These are phyloP conservation scores for Platypus cylindrus DNA, from an alignment of 2,888 invertebrate genomes.

Conservation along the genomic window DNA sequence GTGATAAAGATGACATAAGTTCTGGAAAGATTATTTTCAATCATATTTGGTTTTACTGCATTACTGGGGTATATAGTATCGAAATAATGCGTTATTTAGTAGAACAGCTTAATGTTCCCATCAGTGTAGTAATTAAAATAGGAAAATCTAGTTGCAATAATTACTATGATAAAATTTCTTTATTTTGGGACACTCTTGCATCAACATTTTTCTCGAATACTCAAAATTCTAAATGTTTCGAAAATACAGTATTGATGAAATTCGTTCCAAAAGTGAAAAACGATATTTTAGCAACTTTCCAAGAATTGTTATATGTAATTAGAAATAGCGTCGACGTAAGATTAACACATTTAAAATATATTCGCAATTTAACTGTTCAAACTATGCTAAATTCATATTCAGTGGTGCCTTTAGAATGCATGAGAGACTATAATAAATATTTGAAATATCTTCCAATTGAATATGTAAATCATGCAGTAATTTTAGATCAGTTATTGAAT, in stretches of 20 bases:
- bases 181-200: conserved; percentile 15
- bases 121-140: conserved; percentile 19
- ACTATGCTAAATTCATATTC: conserved; percentile 11
- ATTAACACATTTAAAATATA: conserved; percentile 22
- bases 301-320: conserved; percentile 18
- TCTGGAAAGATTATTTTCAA: conserved; percentile 22
- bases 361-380: conserved; percentile 18
- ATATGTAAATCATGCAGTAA: conserved; percentile 15
- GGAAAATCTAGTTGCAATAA: neutral
- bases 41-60: conserved; percentile 21
- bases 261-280: conserved; percentile 10
- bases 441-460: conserved; percentile 19
- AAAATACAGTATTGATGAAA: conserved; percentile 22
- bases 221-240: conserved; percentile 9
- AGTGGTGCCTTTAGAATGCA: conserved; percentile 13
- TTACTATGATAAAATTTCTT: conserved; percentile 1
- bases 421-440: conserved; percentile 18
- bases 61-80: conserved; percentile 19
- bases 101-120: conserved; percentile 14
- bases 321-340: conserved; percentile 21
- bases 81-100: conserved; percentile 16
- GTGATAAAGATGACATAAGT: conserved; percentile 17
- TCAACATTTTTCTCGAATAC: conserved; percentile 14
- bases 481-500: conserved; percentile 19
- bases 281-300: conserved; percentile 9